Conservation (phyloP, 2,113 vertebrate species). For the Misgurnus anguillicaudatus region DNA sequence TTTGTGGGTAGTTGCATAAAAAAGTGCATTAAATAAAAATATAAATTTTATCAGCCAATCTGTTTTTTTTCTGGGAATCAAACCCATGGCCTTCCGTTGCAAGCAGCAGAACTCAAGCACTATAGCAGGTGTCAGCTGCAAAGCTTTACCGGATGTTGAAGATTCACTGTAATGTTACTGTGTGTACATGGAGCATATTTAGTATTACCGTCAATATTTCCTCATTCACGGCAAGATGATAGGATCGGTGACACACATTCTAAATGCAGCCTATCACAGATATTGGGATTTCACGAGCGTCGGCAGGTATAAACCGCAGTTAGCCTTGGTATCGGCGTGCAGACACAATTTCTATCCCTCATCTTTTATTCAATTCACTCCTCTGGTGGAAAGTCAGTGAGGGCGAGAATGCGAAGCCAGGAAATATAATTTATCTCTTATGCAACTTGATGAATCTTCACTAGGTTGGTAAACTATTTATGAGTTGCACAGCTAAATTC, state of each 20-base stretch:
- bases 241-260: conserved; percentile 48
- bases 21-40: too few species aligned
- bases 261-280: conserved; percentile 47
- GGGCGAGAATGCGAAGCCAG: conserved; percentile 52
- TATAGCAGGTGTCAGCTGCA: conserved; percentile 13
- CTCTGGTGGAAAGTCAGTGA: conserved; percentile 54
- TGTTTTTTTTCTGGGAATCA: too few species aligned
- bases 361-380: conserved; percentile 66
- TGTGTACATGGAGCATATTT: conserved; percentile 48
- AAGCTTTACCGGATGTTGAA: conserved; percentile 25
- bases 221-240: conserved; percentile 46
- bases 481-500: conserved; percentile 78
- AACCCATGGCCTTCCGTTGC: too few species aligned
- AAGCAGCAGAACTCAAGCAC: neutral
- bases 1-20: too few species aligned
- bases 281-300: conserved; percentile 57
- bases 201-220: conserved; percentile 61
- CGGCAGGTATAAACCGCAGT: conserved; percentile 58
- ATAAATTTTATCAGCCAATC: too few species aligned
- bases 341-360: conserved; percentile 52
- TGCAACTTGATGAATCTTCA: conserved; percentile 80
- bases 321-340: conserved; percentile 61
- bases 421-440: conserved; percentile 77
- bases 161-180: conserved; percentile 4
- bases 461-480: conserved; percentile 82